Percentiles rank a stretch among this genome's conserved stretches.
phyloP scores from a whole-genome alignment of 2,113 vertebrate genomes.

The Aplodontia rufa region DNA sequence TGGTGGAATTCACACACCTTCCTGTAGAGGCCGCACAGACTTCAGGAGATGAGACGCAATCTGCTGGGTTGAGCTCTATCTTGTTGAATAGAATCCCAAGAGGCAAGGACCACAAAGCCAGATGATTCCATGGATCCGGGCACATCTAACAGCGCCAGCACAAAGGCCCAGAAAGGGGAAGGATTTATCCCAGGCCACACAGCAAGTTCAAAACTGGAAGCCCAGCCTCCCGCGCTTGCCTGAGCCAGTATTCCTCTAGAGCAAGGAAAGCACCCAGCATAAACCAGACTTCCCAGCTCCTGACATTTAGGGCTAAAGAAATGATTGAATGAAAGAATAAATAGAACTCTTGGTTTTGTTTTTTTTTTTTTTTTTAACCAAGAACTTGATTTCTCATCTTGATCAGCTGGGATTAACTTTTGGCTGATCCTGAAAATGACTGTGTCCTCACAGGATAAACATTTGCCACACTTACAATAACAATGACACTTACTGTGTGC shows the following conservation, averaged over 20 bases:
- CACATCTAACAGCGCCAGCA: not conserved
- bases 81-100: not conserved
- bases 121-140: not conserved
- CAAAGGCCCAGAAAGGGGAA: not conserved
- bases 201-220: not conserved
- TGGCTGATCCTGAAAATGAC: conserved; percentile 23
- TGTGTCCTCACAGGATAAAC: not conserved
- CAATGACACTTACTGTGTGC: not conserved
- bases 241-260: too few relatives aligned
- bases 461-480: not conserved
- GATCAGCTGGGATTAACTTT: not conserved
- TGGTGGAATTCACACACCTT: conserved; percentile 54
- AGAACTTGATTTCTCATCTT: conserved; percentile 4
- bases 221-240: not conserved
- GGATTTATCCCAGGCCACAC: not conserved
- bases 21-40: conserved; percentile 70
- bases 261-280: not conserved
- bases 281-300: not conserved
- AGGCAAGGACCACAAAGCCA: not conserved
- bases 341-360: not conserved
- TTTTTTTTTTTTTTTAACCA: not conserved
- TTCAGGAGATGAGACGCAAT: not conserved
- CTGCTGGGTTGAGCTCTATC: not conserved
- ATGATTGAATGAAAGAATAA: not conserved
- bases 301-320: not conserved